Evolutionary conservation across 2,888 invertebrate species (phyloP).

Genomic region (Sinopyrophorus schimmeli): DNA sequence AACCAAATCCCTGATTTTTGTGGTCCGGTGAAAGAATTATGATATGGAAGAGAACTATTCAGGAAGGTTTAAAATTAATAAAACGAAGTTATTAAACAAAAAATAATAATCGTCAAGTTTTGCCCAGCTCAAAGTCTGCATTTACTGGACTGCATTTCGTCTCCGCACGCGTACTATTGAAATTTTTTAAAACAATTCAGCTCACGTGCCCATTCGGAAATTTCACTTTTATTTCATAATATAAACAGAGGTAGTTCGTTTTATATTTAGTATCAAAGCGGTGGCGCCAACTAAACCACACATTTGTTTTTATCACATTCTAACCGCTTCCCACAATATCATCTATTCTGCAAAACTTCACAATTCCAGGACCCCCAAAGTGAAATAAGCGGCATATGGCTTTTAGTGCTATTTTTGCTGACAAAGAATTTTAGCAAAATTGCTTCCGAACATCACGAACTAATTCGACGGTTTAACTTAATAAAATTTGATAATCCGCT

Average conservation of each 20-base stretch:
- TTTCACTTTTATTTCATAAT: slow-evolving; percentile 17
- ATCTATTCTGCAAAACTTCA: slow-evolving; percentile 14
- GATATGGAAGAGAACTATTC: no score
- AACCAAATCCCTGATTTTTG: no score
- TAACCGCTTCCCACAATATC: slow-evolving; percentile 11
- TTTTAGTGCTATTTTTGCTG: neutral
- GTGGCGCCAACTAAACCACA: slow-evolving; percentile 27
- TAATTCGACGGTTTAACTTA: slow-evolving; percentile 29
- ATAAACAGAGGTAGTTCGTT: slow-evolving; percentile 11
- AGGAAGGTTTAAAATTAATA: no score
- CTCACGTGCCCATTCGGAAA: slow-evolving; percentile 7
- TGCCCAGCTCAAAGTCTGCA: neutral
- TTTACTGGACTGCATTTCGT: neutral
- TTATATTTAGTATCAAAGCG: slow-evolving; percentile 22
- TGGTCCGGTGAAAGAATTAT: no score
- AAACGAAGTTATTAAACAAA: no score
- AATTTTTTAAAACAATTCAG: slow-evolving; percentile 7
- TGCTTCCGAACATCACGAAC: slow-evolving; percentile 16
- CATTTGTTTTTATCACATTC: slow-evolving; percentile 22
- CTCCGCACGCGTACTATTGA: neutral
- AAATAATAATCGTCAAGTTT: neutral
- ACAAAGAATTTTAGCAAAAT: slow-evolving; percentile 8
- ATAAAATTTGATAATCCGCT: slow-evolving; percentile 33
- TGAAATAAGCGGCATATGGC: neutral
- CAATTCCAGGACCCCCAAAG: neutral